Conservation (phyloP, 2,113 vertebrate genomes). For the Grantiella picta region DNA sequence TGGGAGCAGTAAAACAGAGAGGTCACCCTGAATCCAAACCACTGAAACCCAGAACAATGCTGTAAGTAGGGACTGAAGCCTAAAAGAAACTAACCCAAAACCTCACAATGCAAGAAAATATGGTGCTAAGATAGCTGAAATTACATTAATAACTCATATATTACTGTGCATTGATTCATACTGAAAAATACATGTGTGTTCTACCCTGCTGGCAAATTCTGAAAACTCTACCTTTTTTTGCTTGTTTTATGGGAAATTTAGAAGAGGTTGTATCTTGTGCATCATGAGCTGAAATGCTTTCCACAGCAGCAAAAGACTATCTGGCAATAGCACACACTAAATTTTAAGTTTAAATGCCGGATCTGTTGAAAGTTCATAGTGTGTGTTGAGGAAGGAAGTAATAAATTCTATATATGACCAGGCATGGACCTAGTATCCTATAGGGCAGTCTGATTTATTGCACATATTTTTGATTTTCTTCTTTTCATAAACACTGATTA, state of each 20-base stretch:
- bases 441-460: neutral
- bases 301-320: neutral
- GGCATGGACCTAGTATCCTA: neutral
- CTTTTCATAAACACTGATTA: neutral
- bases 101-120: neutral
- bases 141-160: neutral
- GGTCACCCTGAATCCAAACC: neutral
- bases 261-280: neutral
- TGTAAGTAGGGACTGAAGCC: neutral
- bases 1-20: neutral
- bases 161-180: neutral
- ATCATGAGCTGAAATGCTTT: neutral
- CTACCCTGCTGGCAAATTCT: neutral
- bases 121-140: neutral
- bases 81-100: neutral
- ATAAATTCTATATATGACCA: neutral
- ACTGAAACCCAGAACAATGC: neutral
- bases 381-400: conserved; percentile 2
- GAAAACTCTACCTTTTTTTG: neutral
- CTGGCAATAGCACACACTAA: neutral
- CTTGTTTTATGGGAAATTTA: neutral
- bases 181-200: neutral
- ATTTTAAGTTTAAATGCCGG: neutral
- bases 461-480: neutral
- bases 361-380: neutral